Evolutionary conservation across 64 coral and sea anemone genomes (phyloP).

Genomic region (Montipora efflorescens): DNA sequence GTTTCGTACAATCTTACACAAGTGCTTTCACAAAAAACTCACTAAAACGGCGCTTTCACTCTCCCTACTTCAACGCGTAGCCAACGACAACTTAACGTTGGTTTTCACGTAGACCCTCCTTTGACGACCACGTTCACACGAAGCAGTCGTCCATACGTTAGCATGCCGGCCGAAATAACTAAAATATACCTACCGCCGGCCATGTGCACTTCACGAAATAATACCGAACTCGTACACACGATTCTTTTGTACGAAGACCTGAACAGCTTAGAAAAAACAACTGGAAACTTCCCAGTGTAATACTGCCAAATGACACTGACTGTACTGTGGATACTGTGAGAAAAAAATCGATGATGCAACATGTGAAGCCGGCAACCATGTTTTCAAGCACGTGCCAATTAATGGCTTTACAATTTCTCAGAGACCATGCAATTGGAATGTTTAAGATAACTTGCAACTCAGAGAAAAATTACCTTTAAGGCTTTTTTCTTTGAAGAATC

Average conservation of each 20-base stretch:
- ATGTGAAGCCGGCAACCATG: not conserved
- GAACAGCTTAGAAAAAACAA: not conserved
- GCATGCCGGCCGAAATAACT: too few relatives aligned
- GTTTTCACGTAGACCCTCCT: too few relatives aligned
- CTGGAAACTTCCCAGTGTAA: not conserved
- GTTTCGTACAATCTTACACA: too few relatives aligned
- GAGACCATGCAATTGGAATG: not conserved
- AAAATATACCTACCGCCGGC: too few relatives aligned
- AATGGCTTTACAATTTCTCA: not conserved
- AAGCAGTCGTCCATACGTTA: too few relatives aligned
- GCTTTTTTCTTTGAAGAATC: not conserved
- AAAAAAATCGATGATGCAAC: slow-evolving; percentile 4
- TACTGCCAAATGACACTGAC: not conserved
- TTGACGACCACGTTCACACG: too few relatives aligned
- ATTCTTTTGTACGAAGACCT: not conserved
- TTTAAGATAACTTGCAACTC: not conserved
- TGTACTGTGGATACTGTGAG: not conserved
- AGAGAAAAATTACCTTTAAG: not conserved
- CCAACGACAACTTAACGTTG: too few relatives aligned
- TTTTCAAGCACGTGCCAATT: not conserved
- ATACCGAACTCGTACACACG: too few relatives aligned
- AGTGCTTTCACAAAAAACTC: too few relatives aligned
- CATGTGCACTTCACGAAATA: too few relatives aligned
- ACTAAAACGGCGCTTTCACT: too few relatives aligned
- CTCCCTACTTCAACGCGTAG: too few relatives aligned